Conservation (phyloP, 2,113 vertebrate genomes). For the Myiopsitta monachus region DNA sequence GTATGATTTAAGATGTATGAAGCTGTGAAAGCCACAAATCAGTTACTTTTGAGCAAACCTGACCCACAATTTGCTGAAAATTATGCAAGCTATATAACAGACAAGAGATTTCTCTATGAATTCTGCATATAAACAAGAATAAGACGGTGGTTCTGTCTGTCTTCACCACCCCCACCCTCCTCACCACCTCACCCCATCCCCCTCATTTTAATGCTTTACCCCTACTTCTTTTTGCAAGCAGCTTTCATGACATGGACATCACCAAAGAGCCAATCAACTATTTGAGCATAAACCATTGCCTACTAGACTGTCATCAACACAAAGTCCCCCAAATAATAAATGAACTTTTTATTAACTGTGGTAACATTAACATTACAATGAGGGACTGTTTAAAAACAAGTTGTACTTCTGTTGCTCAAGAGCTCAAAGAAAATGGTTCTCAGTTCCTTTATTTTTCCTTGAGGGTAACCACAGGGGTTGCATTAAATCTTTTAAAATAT, state of each 20-base stretch:
- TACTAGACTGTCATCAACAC: slow-evolving; percentile 56
- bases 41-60: neutral
- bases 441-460: slow-evolving; percentile 60
- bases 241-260: neutral
- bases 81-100: neutral
- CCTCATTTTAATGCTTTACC: neutral
- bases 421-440: slow-evolving; percentile 65
- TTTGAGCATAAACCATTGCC: neutral
- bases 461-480: slow-evolving; percentile 68
- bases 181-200: no score
- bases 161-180: no score
- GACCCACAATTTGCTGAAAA: neutral
- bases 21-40: neutral
- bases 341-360: slow-evolving; percentile 68
- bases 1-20: neutral
- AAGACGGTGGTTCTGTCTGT: neutral
- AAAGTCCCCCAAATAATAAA: slow-evolving; percentile 66
- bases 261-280: slow-evolving; percentile 10
- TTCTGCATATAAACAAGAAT: neutral
- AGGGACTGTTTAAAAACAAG: slow-evolving; percentile 69
- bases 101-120: neutral
- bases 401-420: slow-evolving; percentile 64
- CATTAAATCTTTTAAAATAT: slow-evolving; percentile 71
- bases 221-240: neutral
- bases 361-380: slow-evolving; percentile 72